These are phyloP conservation scores for Polydrusus cervinus DNA, from an alignment of 2,888 invertebrate species.

Conservation along the genomic window DNA sequence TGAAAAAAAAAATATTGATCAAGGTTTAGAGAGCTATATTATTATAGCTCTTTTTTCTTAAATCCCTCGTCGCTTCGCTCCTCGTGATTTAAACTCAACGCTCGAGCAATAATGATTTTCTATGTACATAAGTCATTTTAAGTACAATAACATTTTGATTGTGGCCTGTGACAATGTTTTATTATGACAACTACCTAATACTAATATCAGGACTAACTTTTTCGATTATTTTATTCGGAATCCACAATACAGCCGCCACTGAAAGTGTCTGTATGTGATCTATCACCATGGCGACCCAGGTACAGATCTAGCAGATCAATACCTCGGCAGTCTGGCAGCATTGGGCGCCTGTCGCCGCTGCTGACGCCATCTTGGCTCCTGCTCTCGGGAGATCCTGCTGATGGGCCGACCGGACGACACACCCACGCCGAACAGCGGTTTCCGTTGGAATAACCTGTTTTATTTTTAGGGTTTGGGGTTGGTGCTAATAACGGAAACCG, in stretches of 20 bases:
- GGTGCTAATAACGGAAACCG: not conserved
- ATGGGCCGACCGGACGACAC: constrained; percentile 57
- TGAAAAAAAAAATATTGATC: no score
- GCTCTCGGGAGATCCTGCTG: constrained; percentile 68
- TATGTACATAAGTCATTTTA: no score
- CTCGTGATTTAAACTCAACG: no score
- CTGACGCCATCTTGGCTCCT: constrained; percentile 59
- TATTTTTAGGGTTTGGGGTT: not conserved
- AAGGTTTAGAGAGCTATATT: no score
- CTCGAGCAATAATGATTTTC: no score
- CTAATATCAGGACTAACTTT: no score
- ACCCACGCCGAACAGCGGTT: constrained; percentile 56
- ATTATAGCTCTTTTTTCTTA: no score
- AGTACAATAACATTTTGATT: no score
- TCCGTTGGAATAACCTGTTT: constrained; percentile 3
- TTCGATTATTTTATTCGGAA: no score
- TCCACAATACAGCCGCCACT: constrained; percentile 34
- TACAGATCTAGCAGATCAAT: constrained; percentile 68
- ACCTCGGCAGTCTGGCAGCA: constrained; percentile 55
- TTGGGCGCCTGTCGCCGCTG: constrained; percentile 68
- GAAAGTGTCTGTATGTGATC: constrained; percentile 68
- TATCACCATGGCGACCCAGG: constrained; percentile 67
- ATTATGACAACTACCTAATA: no score
- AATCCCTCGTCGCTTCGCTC: no score
- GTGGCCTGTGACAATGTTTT: no score